Conservation (phyloP, 2,888 invertebrate species). For the Mythimna lalbum region DNA sequence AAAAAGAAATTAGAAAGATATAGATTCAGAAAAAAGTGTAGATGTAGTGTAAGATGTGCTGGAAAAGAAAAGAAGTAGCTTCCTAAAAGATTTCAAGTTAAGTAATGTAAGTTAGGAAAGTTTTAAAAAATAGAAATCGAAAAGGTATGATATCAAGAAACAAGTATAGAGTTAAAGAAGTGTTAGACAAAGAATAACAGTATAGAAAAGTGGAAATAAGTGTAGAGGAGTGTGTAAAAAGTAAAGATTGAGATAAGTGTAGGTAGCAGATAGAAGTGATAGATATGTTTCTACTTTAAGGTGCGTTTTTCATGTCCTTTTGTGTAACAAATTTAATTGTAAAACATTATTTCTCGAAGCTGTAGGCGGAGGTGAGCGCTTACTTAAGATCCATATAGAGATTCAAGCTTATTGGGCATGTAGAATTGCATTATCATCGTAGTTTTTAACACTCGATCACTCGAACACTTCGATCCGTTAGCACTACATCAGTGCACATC, state of each 20-base stretch:
- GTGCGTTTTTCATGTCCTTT: conserved; percentile 13
- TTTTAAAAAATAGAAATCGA: too few species aligned
- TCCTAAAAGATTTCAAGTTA: background rate
- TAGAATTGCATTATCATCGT: too few species aligned
- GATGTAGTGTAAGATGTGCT: conserved; percentile 14
- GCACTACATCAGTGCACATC: background rate
- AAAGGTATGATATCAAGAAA: too few species aligned
- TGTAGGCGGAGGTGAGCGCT: background rate
- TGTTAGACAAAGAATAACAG: background rate
- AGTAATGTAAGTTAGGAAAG: too few species aligned
- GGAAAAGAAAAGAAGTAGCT: background rate
- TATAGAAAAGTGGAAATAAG: conserved; percentile 6
- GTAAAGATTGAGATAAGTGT: background rate
- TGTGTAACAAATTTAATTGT: too few species aligned
- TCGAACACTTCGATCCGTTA: background rate
- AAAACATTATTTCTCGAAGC: background rate
- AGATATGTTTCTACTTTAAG: conserved; percentile 1
- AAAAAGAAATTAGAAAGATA: background rate
- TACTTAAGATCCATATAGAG: conserved; percentile 1
- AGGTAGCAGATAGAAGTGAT: conserved; percentile 8
- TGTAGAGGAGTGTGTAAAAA: background rate
- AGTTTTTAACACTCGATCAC: background rate
- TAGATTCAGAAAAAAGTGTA: background rate
- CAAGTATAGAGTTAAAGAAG: conserved; percentile 1
- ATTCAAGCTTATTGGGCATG: background rate